A percentile compares a stretch with the other conserved stretches of the same genome.
Evolutionary conservation across 2,888 invertebrate species (phyloP).

Genomic region (Archips crataeganus): DNA sequence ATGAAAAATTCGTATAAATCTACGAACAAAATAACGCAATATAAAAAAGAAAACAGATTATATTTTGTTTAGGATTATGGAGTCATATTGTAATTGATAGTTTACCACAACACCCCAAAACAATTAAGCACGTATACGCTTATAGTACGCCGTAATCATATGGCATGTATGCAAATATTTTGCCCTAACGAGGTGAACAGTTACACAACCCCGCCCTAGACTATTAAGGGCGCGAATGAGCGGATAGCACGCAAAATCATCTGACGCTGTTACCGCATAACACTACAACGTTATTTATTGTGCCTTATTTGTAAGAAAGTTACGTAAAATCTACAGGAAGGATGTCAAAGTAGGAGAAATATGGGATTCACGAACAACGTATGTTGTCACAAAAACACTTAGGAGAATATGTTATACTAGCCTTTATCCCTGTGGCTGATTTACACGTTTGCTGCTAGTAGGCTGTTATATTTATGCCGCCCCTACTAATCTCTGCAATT

Average conservation of each 20-base stretch:
- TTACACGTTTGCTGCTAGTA: too few species aligned
- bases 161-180: not conserved
- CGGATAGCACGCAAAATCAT: conserved; percentile 22
- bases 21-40: too few species aligned
- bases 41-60: too few species aligned
- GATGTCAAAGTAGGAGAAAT: not conserved
- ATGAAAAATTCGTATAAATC: too few species aligned
- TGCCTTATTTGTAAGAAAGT: conserved; percentile 2
- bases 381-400: not conserved
- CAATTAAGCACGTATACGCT: not conserved
- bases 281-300: conserved; percentile 23
- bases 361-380: not conserved
- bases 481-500: too few species aligned
- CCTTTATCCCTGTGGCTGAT: too few species aligned
- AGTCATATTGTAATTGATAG: too few species aligned
- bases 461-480: too few species aligned
- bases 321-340: not conserved
- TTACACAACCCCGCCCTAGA: not conserved
- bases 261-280: conserved; percentile 22
- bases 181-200: not conserved
- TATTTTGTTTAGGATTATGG: too few species aligned
- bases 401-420: not conserved
- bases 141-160: not conserved
- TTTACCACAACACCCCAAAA: too few species aligned
- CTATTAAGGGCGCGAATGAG: conserved; percentile 12